Base-by-base conservation (phyloP, 2,797 vertebrate species). In the Gymnodraco acuticeps region DNA sequence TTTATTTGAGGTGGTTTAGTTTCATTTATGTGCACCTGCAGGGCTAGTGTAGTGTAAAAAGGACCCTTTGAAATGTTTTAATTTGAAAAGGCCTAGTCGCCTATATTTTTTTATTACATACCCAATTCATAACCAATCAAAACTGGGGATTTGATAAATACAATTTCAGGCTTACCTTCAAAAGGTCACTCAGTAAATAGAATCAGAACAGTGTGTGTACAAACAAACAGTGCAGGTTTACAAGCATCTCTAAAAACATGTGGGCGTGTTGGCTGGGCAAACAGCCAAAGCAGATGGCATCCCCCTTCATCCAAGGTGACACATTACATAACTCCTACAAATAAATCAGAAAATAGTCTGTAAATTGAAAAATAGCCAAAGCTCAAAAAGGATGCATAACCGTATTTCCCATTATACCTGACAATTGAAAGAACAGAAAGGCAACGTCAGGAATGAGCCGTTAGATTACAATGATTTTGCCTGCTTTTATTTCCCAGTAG, bases 201-300 rank as follows among this genome's bases (percentile, higher is more conserved):
- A 79, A 59, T 54, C 12, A 41, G 33, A 61, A 56, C 48, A 45
- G 15, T 43, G 10, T 45, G 51, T 58, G 16, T 5, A 61, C 65
- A 72, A 65, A 33, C 51, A 20, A 70, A 42, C 31, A n/a, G 54
- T 42, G 27, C 43, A 23, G 52, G 16, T 41, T 64, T 33, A 61
- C 38, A 62, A 13, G 14, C 52, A 17, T 43, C 13, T 62, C 14
- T 47, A 20, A 65, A 66, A 78, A 20, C 38, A 7, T 10, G 46
- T 63, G 77, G 54, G 43, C 47, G 66, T 65, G 66, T 79, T 71
- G 19, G 61, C 54, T 69, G 70, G 47, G 45, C 61, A 63, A 61
- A 73, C 27, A 6, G 43, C 41, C 1, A 19, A 68, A 55, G 52
- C 67, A 77, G 83, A 69, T 77, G 72, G 73, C 60, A 55, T 42